Conservation (phyloP, 2,113 vertebrate genomes). For the Daboia siamensis region DNA sequence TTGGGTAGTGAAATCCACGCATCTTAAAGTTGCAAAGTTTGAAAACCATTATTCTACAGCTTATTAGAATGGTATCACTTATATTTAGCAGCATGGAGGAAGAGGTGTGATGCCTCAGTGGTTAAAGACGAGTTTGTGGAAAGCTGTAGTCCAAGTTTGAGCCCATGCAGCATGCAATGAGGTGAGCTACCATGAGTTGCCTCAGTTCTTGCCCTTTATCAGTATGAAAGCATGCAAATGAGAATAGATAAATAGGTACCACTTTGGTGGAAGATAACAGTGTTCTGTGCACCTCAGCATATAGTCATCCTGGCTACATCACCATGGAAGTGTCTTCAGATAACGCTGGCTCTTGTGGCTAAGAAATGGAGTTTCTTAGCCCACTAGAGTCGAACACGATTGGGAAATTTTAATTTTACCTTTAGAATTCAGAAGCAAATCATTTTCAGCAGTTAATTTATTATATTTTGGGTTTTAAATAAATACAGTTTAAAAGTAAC, state of each 20-base stretch:
- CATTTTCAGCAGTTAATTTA: not conserved
- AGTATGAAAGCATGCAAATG: not conserved
- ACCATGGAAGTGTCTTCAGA: not conserved
- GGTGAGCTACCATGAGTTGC: no score
- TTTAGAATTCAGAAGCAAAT: not conserved
- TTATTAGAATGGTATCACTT: not conserved
- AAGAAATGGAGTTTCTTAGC: no score
- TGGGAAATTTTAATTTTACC: no score
- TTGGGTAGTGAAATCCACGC: no score
- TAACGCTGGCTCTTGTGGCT: not conserved
- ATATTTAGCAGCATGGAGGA: not conserved
- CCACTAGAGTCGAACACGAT: no score
- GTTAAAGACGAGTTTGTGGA: not conserved
- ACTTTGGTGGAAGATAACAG: not conserved
- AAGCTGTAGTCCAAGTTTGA: not conserved
- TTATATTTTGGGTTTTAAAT: not conserved
- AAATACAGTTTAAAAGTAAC: not conserved
- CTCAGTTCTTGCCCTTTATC: not conserved
- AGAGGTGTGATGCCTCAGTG: not conserved
- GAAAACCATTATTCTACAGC: not conserved
- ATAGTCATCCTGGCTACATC: no score
- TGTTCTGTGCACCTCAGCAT: no score
- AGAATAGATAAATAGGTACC: not conserved
- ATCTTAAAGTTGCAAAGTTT: not conserved
- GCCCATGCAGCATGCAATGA: no score